Conservation (phyloP, 2,113 vertebrate species). For the Gnathonemus longibarbis region DNA sequence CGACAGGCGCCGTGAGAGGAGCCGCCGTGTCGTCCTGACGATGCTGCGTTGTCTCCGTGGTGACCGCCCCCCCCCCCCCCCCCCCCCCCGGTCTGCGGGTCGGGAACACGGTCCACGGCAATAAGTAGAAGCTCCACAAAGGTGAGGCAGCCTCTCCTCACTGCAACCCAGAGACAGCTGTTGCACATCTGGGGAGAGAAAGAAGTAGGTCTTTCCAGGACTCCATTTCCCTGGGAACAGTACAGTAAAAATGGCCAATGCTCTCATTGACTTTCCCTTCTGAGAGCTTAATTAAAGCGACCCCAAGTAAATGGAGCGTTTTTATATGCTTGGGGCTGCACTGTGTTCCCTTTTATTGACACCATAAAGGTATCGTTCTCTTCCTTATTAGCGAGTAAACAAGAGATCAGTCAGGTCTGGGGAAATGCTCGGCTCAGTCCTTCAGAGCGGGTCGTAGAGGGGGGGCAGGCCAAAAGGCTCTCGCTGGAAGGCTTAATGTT, state of each 20-base stretch:
- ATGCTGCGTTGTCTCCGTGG: background rate
- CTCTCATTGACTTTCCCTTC: constrained; percentile 19
- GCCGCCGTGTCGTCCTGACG: background rate
- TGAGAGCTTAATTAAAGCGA: constrained; percentile 34
- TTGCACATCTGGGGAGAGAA: constrained; percentile 35
- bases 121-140: constrained; percentile 19
- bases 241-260: constrained; percentile 27
- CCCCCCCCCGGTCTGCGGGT: background rate
- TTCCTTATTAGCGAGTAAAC: constrained; percentile 29
- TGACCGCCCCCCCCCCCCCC: background rate
- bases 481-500: background rate
- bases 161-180: constrained; percentile 41
- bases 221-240: constrained; percentile 17
- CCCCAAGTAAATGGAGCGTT: constrained; percentile 27
- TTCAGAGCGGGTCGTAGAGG: background rate
- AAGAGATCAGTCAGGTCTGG: constrained; percentile 28
- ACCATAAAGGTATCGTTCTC: constrained; percentile 10
- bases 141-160: constrained; percentile 20
- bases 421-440: background rate
- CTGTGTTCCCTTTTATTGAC: constrained; percentile 27
- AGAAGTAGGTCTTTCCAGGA: constrained; percentile 13
- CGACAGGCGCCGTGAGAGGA: constrained; percentile 32
- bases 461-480: background rate
- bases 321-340: constrained; percentile 24
- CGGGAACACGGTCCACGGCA: constrained; percentile 22